phyloP scores from a whole-genome alignment of 2,113 vertebrate species.

The Hemiprocne comata region DNA sequence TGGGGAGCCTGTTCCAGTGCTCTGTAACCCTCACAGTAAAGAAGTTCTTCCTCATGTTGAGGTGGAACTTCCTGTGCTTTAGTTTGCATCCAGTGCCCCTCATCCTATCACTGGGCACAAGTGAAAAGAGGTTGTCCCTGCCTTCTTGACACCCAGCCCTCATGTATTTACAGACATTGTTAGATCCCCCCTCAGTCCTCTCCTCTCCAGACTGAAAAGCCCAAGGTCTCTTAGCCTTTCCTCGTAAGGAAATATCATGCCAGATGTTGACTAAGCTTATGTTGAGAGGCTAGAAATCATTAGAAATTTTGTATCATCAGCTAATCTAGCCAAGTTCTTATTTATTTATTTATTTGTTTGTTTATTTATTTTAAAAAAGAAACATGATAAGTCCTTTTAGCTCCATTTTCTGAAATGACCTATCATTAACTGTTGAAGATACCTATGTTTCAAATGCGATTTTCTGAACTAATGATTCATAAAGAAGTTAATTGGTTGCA shows the following conservation, averaged over 20 bases:
- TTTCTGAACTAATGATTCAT: neutral
- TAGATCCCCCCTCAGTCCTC: too few species aligned
- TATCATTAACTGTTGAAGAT: neutral
- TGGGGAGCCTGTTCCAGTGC: too few species aligned
- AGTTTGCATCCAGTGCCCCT: too few species aligned
- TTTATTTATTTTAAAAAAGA: neutral
- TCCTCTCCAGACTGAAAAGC: too few species aligned
- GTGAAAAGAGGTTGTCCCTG: too few species aligned
- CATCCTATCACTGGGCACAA: too few species aligned
- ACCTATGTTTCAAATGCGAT: neutral
- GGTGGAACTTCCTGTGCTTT: too few species aligned
- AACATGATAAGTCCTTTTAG: neutral
- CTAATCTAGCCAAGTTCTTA: neutral
- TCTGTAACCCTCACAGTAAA: too few species aligned
- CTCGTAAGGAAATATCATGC: constrained; percentile 28
- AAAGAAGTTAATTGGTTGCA: neutral
- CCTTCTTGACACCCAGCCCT: too few species aligned
- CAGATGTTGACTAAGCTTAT: constrained; percentile 63
- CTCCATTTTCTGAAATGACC: neutral
- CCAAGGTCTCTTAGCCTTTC: too few species aligned
- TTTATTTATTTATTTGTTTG: neutral
- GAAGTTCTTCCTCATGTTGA: too few species aligned
- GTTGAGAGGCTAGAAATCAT: constrained; percentile 28
- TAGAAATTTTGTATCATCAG: constrained; percentile 21
- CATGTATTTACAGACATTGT: too few species aligned